Base-by-base conservation (phyloP, 2,113 vertebrate species). In the Malurus melanocephalus region DNA sequence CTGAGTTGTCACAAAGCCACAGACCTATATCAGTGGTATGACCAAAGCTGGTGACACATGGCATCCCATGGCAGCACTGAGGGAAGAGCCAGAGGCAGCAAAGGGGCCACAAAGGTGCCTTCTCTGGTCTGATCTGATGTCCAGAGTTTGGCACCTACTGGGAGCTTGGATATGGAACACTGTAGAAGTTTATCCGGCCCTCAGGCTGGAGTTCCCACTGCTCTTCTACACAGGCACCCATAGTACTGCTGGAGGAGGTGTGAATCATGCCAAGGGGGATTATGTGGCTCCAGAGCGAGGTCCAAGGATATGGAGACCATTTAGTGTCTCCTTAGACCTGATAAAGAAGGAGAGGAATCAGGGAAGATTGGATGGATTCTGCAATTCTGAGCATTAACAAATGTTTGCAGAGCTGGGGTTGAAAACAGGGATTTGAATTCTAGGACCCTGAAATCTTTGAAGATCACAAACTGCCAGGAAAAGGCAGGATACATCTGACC, bases 1-100 rank as follows among this genome's bases (percentile, higher is more conserved):
- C 2, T 26, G 42, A 57, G 43, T 57, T 22, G 8, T 20, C 38
- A 78, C 16, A 84, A 72, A 72, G 14, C 8, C 22, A 49, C 8
- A 66, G 2, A 2, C 5, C 6, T 46, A 21, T 2, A 17, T 48
- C 30, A 3, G 1, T 40, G n/a, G 18, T 59, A 46, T 17, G 19
- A 19, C 16, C 52, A 80, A 46, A 74, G 32, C 9, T n/a, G 28
- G 13, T 24, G 38, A 40, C 14, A 4, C 28, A 51, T 0, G 0
- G 21, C 64, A 48, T 14, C 56, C 45, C 5, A 13, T 0, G 2
- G 21, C 38, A 68, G 45, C 2, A 0, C 16, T 48, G 6, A 9
- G 4, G 5, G 21, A 77, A 22, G 42, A 1, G 1, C 9, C 21
- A 56, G 27, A 13, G 21, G 7, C 23, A 79, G 7, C 52, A 51